A percentile compares a stretch with the other conserved stretches of the same genome.
Evolutionary conservation across 2,888 invertebrate genomes (phyloP).

Genomic region (Diarsia brunnea): DNA sequence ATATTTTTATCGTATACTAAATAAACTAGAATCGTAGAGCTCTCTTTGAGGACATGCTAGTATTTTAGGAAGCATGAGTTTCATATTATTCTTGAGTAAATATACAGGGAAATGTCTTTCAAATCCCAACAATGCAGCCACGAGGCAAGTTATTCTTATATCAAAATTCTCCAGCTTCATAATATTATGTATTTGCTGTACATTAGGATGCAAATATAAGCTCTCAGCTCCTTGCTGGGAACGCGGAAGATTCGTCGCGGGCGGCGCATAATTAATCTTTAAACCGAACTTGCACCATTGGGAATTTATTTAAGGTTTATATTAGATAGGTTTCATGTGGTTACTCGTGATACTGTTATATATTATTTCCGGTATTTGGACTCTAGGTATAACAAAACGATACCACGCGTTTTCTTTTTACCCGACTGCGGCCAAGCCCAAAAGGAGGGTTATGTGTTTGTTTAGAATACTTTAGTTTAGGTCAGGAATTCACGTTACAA

Average conservation of each 20-base stretch:
- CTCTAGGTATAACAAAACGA: too few species aligned
- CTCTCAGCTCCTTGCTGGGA: constrained; percentile 1
- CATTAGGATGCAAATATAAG: constrained; percentile 25
- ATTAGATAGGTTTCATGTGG: too few species aligned
- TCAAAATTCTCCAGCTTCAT: neutral
- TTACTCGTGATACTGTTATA: too few species aligned
- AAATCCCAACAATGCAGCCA: neutral
- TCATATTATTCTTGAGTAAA: neutral
- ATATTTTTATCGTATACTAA: neutral
- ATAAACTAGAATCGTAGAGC: neutral
- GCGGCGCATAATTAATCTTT: constrained; percentile 21
- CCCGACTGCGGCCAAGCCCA: too few species aligned
- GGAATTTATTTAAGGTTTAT: too few species aligned
- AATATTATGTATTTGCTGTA: constrained; percentile 9
- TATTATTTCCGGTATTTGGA: too few species aligned
- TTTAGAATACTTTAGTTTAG: too few species aligned
- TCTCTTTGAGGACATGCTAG: neutral
- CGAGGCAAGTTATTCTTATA: neutral
- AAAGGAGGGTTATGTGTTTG: too few species aligned
- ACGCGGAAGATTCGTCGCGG: neutral
- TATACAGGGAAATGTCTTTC: neutral
- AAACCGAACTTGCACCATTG: too few species aligned
- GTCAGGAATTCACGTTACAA: too few species aligned
- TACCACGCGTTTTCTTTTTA: too few species aligned
- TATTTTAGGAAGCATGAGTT: neutral